Conservation (phyloP, 1,140 invertebrate genomes). For the Zaprionus taronus region DNA sequence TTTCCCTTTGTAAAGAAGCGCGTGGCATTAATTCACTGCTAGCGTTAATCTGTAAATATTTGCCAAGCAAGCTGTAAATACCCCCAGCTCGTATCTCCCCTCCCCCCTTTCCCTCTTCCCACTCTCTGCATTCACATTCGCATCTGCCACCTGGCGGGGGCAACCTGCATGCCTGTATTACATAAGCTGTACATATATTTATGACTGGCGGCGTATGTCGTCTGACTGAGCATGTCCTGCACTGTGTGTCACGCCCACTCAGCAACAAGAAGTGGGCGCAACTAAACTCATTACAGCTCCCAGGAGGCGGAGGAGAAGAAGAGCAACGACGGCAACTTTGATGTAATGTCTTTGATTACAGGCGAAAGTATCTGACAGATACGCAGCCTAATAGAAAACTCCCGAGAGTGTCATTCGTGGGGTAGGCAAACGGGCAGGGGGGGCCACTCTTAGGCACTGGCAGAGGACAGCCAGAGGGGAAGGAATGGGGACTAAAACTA, state of each 20-base stretch:
- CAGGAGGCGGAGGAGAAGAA: slow-evolving; percentile 1
- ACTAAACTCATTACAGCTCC: slow-evolving; percentile 74
- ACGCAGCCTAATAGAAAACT: slow-evolving; percentile 34
- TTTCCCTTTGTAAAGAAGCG: slow-evolving; percentile 64
- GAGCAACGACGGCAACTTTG: slow-evolving; percentile 24
- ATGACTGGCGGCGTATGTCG: slow-evolving; percentile 18
- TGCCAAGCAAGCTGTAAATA: slow-evolving; percentile 17
- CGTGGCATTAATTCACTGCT: slow-evolving; percentile 68
- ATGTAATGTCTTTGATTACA: slow-evolving; percentile 44
- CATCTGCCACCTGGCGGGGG: background rate
- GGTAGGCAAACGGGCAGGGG: no score
- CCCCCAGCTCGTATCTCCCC: background rate
- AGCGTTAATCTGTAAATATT: slow-evolving; percentile 76
- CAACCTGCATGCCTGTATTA: background rate
- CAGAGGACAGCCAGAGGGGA: no score
- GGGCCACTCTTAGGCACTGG: background rate
- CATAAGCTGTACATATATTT: slow-evolving; percentile 44
- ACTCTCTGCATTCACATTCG: background rate
- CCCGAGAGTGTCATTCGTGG: background rate
- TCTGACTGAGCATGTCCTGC: slow-evolving; percentile 30
- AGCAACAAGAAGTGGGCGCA: slow-evolving; percentile 52
- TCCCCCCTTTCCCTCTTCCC: no score
- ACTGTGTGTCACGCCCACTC: slow-evolving; percentile 64
- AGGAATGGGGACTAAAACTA: slow-evolving; percentile 37
- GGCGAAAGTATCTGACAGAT: slow-evolving; percentile 51